Evolutionary conservation across 2,888 invertebrate genomes (phyloP).

Genomic region (Micropterix aruncella): DNA sequence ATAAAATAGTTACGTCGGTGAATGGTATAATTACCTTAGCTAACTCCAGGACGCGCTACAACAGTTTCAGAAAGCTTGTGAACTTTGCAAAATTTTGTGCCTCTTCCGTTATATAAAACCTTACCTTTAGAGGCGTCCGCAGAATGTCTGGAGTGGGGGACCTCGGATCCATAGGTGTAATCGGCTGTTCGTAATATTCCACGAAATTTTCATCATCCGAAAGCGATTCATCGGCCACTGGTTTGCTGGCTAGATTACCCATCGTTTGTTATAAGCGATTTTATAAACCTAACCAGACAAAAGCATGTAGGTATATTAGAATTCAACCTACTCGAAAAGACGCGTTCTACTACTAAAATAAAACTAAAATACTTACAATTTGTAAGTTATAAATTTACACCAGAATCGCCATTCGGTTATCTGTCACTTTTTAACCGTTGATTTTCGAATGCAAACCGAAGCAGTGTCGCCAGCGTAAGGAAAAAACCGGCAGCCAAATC

Average conservation of each 20-base stretch:
- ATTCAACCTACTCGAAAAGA: too few relatives aligned
- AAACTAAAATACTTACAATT: too few relatives aligned
- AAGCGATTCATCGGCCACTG: constrained; percentile 19
- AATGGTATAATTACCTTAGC: too few relatives aligned
- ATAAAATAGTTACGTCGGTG: too few relatives aligned
- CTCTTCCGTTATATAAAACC: too few relatives aligned
- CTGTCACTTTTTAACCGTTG: constrained; percentile 6
- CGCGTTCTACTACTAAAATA: too few relatives aligned
- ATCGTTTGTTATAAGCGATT: constrained; percentile 16
- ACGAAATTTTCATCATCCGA: constrained; percentile 19
- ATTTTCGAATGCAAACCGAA: not conserved
- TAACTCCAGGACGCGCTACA: too few relatives aligned
- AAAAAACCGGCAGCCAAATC: constrained; percentile 5
- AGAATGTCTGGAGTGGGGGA: constrained; percentile 44
- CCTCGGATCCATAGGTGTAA: constrained; percentile 45
- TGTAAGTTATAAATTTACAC: too few relatives aligned
- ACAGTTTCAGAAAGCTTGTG: too few relatives aligned
- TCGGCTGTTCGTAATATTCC: constrained; percentile 19
- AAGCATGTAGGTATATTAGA: too few relatives aligned
- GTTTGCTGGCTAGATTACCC: constrained; percentile 33
- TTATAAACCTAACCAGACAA: not conserved
- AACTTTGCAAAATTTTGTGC: too few relatives aligned
- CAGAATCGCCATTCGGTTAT: too few relatives aligned
- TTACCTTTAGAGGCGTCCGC: constrained; percentile 45
- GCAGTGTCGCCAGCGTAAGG: constrained; percentile 1